A percentile compares a stretch with the other conserved stretches of the same genome.
phyloP scores from a whole-genome alignment of 2,113 vertebrate genomes.

The Scartelaos histophorus region DNA sequence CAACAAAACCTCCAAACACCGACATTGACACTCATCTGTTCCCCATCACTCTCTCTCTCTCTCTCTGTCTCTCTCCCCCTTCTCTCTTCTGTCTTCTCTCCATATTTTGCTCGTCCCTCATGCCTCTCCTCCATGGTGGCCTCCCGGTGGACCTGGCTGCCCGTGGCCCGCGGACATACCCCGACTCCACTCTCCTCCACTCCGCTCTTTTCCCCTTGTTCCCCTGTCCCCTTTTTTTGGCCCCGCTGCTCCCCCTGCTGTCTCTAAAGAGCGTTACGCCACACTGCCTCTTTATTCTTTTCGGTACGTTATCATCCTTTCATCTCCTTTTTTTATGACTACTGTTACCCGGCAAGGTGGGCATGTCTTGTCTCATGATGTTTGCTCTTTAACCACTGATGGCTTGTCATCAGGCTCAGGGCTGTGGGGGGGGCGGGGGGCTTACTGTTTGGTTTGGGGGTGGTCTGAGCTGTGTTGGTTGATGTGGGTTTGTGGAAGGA shows the following conservation, averaged over 20 bases:
- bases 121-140: constrained; percentile 77
- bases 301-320: constrained; percentile 99
- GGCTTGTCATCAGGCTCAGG: constrained; percentile 61
- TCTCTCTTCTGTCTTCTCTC: constrained; percentile 85
- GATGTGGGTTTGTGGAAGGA: constrained; percentile 68
- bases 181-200: constrained; percentile 86
- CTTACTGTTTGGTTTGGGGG: constrained; percentile 65
- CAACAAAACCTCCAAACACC: constrained; percentile 17
- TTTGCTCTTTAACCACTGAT: constrained; percentile 70
- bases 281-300: constrained; percentile 99
- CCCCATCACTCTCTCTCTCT: constrained; percentile 78
- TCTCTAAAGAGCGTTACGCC: constrained; percentile 99
- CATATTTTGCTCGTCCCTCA: constrained; percentile 61
- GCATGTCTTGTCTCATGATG: constrained; percentile 73
- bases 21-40: constrained; percentile 34
- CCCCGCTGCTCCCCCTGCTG: constrained; percentile 99
- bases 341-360: constrained; percentile 78
- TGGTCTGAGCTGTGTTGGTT: constrained; percentile 57
- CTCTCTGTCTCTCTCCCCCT: constrained; percentile 84
- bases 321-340: constrained; percentile 90
- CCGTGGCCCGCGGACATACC: constrained; percentile 79
- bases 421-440: constrained; percentile 56
- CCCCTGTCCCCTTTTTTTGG: constrained; percentile 90
- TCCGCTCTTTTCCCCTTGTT: constrained; percentile 85
- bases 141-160: constrained; percentile 79